Percentiles rank a stretch among this genome's conserved stretches.
These are phyloP conservation scores for Andrena flavipes DNA, from an alignment of 2,888 invertebrate genomes.

Conservation along the genomic window DNA sequence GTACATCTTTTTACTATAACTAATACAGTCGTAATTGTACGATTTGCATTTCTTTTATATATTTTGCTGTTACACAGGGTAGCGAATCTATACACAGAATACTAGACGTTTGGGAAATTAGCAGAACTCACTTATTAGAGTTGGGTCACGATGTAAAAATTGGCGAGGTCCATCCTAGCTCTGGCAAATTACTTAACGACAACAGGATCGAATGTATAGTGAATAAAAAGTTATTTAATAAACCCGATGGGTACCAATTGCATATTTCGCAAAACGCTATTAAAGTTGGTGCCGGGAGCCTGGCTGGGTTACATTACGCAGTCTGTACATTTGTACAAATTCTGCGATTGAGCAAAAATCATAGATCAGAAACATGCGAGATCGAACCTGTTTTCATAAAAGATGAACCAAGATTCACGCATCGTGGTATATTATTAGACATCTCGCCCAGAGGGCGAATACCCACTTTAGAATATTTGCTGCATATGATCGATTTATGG, in stretches of 20 bases:
- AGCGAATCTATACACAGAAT: slow-evolving; percentile 84
- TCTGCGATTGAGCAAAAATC: slow-evolving; percentile 84
- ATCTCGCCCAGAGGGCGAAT: slow-evolving; percentile 86
- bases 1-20: slow-evolving; percentile 58
- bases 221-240: slow-evolving; percentile 85
- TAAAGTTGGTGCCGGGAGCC: slow-evolving; percentile 86
- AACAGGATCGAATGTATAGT: slow-evolving; percentile 86
- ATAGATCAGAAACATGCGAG: slow-evolving; percentile 78
- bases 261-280: slow-evolving; percentile 85
- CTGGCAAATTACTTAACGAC: slow-evolving; percentile 81
- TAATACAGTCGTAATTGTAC: not conserved
- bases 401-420: slow-evolving; percentile 86
- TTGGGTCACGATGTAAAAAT: slow-evolving; percentile 85
- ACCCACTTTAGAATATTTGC: slow-evolving; percentile 86
- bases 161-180: slow-evolving; percentile 84
- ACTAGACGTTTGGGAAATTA: slow-evolving; percentile 86
- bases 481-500: slow-evolving; percentile 85
- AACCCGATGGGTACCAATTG: slow-evolving; percentile 85
- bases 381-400: slow-evolving; percentile 85
- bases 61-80: slow-evolving; percentile 70
- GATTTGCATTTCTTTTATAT: not conserved
- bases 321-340: slow-evolving; percentile 87
- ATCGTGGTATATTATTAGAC: slow-evolving; percentile 87
- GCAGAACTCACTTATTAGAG: slow-evolving; percentile 84
- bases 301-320: slow-evolving; percentile 87